Base-by-base conservation (phyloP, 2,113 vertebrate genomes). In the Meleagris gallopavo region DNA sequence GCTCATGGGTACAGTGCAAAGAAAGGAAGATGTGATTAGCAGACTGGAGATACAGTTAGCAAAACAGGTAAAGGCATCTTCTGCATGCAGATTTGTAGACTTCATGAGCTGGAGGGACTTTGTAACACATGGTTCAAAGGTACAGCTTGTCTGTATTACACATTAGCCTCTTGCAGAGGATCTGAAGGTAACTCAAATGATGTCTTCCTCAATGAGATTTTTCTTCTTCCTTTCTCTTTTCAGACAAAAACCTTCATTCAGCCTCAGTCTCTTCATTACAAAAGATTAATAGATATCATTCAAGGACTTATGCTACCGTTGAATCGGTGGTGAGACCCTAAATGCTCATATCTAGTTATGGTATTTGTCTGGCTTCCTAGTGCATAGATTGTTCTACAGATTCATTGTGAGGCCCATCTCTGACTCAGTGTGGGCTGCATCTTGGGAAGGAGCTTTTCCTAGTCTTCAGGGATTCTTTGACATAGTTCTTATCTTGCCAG, bases 21-120 rank as follows among this genome's bases (percentile, higher is more conserved):
- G 98, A 66, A 99, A 98, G 95, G 98, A 99, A 66, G 96, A 96
- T n/a, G 81, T 91, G 64, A 98, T 99, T 90, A 97, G 97, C 93
- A 98, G 94, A 88, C 94, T 99, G 86, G 98, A 99, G 96, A 88
- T 89, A 45, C 98, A 98, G 96, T 95, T 99, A 96, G 98, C 98
- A 94, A 98, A 98, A 86, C 98, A 99, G 98, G 98, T 99, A 97
- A 71, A 61, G 38, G 2, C 83, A 36, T 61, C 52, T 88, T 76
- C 41, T 75, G 1, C 13, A 69, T 40, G 30, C 34, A 88, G 20
- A 25, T 13, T 15, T 86, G 30, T 52, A 79, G 43, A n/a, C 90
- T 92, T 73, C 22, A 13, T 66, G 50, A 81, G 21, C 67, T 61
- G 41, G 46, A 89, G 32, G 9, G 14, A 73, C 32, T 84, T 58